Base-by-base conservation (phyloP, 1,140 invertebrate genomes). In the Holotrichia oblita region DNA sequence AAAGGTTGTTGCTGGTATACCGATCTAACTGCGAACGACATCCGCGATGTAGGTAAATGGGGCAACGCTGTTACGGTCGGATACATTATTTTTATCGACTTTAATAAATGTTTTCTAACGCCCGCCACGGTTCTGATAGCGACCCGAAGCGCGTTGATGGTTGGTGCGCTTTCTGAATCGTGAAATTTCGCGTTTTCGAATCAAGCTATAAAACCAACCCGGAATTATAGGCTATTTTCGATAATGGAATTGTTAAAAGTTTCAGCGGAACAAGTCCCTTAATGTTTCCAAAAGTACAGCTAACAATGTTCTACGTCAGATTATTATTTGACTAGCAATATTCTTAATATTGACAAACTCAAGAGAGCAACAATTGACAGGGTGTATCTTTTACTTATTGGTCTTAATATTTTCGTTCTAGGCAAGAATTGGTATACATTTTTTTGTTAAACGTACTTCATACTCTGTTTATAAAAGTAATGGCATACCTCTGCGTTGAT, bases 11-110 rank as follows among this genome's bases (percentile, higher is more conserved):
- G 27, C 27, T 17, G 2, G 48, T 55, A n/a, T n/a, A 17, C 48
- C 14, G 48, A 55, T 55, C 14, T 55, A 17, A 55, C 48, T 55
- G 48, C 48, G 48, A 55, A 17, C 48, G 12, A 55, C 17, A 55
- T 55, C n/a, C 48, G 14, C 14, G 6, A 55, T 55, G 12, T 55
- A 55, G 48, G 48, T 55, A 55, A 55, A 55, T 55, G 14, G 48
- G 48, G 6, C 48, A 55, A n/a, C 14, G 48, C 48, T 55, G 14
- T 14, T 55, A 55, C 14, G 14, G 48, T 17, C 48, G 48, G 48
- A 55, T 55, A 55, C 14, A 55, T 55, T n/a, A 55, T 55, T 55
- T 55, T 55, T 55, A 55, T 55, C 48, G 48, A 55, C 48, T 55
- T 55, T 17, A 55, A 55, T 55, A 55, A 55, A 55, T 55, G n/a